phyloP scores from a whole-genome alignment of 2,113 vertebrate genomes.

The Paedocypris sp. region DNA sequence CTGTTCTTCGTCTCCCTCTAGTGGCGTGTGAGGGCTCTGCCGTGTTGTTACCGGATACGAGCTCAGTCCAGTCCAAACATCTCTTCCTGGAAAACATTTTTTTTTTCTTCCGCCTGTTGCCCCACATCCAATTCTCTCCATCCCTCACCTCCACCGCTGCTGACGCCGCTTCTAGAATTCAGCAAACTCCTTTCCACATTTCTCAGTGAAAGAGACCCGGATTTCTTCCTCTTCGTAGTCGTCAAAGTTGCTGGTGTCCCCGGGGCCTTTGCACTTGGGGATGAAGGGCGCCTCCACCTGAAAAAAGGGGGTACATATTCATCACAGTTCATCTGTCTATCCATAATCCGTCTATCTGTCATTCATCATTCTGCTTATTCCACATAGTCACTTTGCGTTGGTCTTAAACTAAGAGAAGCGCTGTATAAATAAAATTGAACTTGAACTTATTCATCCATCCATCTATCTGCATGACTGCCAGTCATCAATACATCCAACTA shows the following conservation, averaged over 20 bases:
- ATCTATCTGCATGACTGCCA: no score
- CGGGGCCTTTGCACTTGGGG: constrained; percentile 88
- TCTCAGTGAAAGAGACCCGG: constrained; percentile 82
- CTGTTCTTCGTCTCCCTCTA: constrained; percentile 39
- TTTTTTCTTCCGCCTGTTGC: constrained; percentile 26
- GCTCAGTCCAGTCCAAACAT: constrained; percentile 51
- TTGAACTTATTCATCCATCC: no score
- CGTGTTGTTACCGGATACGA: constrained; percentile 56
- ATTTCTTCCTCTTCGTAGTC: constrained; percentile 92
- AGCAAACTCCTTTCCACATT: constrained; percentile 86
- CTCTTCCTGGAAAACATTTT: constrained; percentile 22
- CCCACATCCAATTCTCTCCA: constrained; percentile 33
- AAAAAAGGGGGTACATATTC: constrained; percentile 13
- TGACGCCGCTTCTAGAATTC: constrained; percentile 77
- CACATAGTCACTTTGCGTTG: no score
- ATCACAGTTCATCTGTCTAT: not conserved
- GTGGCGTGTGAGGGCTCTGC: constrained; percentile 35
- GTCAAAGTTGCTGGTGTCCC: constrained; percentile 90
- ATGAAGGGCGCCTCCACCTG: constrained; percentile 90
- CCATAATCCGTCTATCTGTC: no score
- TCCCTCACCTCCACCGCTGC: constrained; percentile 40
- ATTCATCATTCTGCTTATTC: no score
- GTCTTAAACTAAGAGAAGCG: no score
- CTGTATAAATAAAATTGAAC: no score
- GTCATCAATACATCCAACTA: no score